These are phyloP conservation scores for Sinocyclocheilus grahami DNA, from an alignment of 2,113 vertebrate species.

Conservation along the genomic window DNA sequence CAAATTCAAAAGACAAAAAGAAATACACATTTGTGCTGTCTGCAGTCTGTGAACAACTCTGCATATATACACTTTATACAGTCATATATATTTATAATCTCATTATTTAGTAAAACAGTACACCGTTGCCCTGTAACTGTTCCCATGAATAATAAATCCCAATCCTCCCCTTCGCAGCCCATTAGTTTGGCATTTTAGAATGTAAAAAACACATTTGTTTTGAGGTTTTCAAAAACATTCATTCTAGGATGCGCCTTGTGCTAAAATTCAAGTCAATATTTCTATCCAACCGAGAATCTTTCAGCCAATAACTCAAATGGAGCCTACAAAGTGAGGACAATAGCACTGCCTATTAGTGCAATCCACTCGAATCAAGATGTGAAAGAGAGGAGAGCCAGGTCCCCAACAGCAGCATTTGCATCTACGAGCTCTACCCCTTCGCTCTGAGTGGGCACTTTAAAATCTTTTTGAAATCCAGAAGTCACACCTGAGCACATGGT, in stretches of 20 bases:
- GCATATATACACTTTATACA: constrained; percentile 76
- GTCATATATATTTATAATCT: constrained; percentile 53
- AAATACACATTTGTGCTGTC: constrained; percentile 80
- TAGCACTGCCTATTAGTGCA: constrained; percentile 52
- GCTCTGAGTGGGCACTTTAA: constrained; percentile 39
- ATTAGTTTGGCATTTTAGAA: constrained; percentile 64
- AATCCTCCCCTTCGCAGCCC: constrained; percentile 38
- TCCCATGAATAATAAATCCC: constrained; percentile 68
- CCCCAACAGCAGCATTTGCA: constrained; percentile 46
- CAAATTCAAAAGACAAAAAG: constrained; percentile 72
- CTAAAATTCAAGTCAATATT: constrained; percentile 75
- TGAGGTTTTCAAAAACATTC: constrained; percentile 76
- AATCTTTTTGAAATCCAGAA: constrained; percentile 62
- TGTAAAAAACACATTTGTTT: constrained; percentile 64
- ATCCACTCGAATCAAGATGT: constrained; percentile 55
- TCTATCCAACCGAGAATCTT: constrained; percentile 47
- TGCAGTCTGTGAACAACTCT: constrained; percentile 71
- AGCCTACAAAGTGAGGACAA: constrained; percentile 52
- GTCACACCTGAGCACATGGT: constrained; percentile 71
- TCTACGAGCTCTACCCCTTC: not conserved
- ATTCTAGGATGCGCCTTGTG: constrained; percentile 69
- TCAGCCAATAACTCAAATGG: constrained; percentile 53
- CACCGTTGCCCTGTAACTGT: constrained; percentile 62
- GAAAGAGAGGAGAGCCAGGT: constrained; percentile 45
- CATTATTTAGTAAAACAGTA: constrained; percentile 67